Evolutionary conservation across 2,797 vertebrate genomes (phyloP).

Genomic region (Argentina silus): DNA sequence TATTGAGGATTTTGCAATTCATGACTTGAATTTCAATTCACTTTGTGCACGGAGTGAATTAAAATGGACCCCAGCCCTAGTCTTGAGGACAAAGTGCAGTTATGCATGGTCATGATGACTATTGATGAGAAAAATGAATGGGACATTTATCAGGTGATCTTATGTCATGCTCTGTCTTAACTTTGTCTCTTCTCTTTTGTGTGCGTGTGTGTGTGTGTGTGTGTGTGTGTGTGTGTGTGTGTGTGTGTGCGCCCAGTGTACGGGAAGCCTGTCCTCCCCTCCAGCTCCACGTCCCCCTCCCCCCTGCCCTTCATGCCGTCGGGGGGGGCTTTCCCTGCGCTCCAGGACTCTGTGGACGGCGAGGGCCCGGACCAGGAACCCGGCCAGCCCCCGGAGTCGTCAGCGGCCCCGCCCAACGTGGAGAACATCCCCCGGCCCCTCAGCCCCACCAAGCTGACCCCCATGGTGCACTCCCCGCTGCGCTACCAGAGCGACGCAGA

Average conservation of each 20-base stretch:
- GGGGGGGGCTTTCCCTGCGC: conserved; percentile 72
- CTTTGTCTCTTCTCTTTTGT: not conserved
- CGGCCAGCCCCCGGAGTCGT: conserved; percentile 68
- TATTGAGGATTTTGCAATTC: no score
- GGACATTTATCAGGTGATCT: not conserved
- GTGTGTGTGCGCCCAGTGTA: conserved; percentile 82
- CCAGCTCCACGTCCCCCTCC: conserved; percentile 89
- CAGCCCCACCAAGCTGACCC: conserved; percentile 96
- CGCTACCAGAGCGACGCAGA: conserved; percentile 97
- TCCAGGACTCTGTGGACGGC: conserved; percentile 73
- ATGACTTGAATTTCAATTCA: no score
- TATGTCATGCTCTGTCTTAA: not conserved
- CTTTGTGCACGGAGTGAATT: no score
- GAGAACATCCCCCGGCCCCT: conserved; percentile 96
- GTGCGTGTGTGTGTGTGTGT: not conserved
- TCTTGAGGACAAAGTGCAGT: no score
- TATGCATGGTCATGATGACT: no score
- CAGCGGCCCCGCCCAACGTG: conserved; percentile 77
- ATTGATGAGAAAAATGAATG: no score
- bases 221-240: not conserved
- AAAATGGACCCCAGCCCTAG: no score
- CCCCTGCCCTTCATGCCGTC: conserved; percentile 87
- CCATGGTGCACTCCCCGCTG: conserved; percentile 94
- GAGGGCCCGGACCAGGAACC: conserved; percentile 78
- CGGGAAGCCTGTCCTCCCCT: conserved; percentile 90